Conservation (phyloP, 2,888 invertebrate species). For the Heliconius ethilla region DNA sequence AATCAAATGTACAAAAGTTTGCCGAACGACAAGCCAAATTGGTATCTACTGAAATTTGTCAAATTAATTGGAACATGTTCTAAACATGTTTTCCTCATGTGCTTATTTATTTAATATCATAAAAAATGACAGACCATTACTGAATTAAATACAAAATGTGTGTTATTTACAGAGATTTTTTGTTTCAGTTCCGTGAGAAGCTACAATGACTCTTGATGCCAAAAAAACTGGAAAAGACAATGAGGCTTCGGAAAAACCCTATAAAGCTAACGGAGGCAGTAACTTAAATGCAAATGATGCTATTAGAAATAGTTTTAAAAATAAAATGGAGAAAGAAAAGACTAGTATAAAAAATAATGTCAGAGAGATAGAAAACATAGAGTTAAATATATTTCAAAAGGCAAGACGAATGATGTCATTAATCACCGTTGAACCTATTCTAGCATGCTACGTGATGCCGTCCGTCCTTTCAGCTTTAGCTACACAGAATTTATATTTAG, state of each 20-base stretch:
- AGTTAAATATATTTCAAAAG: conserved; percentile 81
- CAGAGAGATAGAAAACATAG: conserved; percentile 65
- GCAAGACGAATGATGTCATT: conserved; percentile 82
- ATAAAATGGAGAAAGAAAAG: conserved; percentile 57
- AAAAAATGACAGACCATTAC: not conserved
- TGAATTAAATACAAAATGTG: not conserved
- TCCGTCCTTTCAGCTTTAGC: conserved; percentile 87
- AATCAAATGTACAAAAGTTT: conserved; percentile 61
- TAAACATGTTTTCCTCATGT: not conserved
- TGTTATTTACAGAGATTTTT: conserved; percentile 27
- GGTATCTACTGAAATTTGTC: conserved; percentile 5
- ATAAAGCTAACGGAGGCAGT: conserved; percentile 57
- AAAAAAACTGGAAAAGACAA: conserved; percentile 56
- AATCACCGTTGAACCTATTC: conserved; percentile 89
- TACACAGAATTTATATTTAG: conserved; percentile 91
- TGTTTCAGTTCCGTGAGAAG: conserved; percentile 41
- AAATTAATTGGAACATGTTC: not conserved
- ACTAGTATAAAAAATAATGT: conserved; percentile 51
- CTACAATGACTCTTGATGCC: conserved; percentile 39
- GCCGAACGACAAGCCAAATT: conserved; percentile 39
- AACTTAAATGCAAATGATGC: conserved; percentile 68
- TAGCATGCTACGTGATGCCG: conserved; percentile 87
- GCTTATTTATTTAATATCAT: not conserved
- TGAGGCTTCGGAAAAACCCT: conserved; percentile 57
- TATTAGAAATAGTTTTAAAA: conserved; percentile 65